phyloP scores from a whole-genome alignment of 2,797 vertebrate species.

The Alca torda region DNA sequence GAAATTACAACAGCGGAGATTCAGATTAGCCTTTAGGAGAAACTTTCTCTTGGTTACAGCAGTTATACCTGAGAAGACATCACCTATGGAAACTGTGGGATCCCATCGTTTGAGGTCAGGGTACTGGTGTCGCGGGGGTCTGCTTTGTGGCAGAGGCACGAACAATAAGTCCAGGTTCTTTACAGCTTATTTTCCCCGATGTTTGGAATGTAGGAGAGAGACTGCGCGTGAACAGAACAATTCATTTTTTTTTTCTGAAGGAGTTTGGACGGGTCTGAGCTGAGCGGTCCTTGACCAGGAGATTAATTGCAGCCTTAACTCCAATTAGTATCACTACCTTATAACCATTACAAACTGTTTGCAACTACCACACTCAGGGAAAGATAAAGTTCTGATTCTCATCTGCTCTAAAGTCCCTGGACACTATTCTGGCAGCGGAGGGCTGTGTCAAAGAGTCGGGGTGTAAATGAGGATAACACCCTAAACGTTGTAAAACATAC shows the following conservation, averaged over 20 bases:
- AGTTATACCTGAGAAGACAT: slow-evolving; percentile 41
- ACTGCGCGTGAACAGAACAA: neutral
- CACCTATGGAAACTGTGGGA: neutral
- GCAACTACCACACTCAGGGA: neutral
- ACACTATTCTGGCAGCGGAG: neutral
- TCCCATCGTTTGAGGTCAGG: neutral
- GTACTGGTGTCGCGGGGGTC: neutral
- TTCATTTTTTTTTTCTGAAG: neutral
- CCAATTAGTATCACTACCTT: neutral
- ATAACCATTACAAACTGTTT: neutral
- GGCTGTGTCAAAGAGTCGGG: neutral
- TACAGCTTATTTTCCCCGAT: neutral
- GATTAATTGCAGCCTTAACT: neutral
- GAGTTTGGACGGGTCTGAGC: neutral
- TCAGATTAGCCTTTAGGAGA: neutral
- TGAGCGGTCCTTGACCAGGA: neutral
- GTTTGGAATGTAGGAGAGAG: neutral
- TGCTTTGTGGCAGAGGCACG: neutral
- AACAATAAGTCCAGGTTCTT: neutral
- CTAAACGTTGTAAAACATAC: slow-evolving; percentile 25
- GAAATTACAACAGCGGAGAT: neutral
- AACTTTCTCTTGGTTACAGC: neutral
- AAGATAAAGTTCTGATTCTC: neutral
- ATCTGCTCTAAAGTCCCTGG: neutral
- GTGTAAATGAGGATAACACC: neutral